Evolutionary conservation across 2,113 vertebrate genomes (phyloP), one percentile per base, ranked within the genome.

Genomic region (Holacanthus passer): DNA sequence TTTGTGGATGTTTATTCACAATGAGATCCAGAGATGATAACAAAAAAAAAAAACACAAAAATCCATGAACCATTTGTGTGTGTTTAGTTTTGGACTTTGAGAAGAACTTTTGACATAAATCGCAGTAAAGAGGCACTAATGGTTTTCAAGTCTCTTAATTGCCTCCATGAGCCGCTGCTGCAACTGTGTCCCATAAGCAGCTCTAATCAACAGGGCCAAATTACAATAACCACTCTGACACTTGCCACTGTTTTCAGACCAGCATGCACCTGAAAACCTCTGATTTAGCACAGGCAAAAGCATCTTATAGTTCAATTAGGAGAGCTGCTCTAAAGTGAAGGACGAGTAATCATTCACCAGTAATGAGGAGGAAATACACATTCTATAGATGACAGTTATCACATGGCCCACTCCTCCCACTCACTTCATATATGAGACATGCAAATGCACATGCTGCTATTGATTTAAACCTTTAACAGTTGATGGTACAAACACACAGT

Each of bases 121-220:
- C n/a, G n/a, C n/a, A n/a, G n/a, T n/a, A 3, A 43, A 24, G 12
- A 43, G 24, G 17, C n/a, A 8, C 59, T 41, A n/a, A 64, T 29
- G 8, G 32, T 52, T 64, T 53, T 22, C 22, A 41, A 11, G 47
- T 53, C 9, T 16, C 35, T 41, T 63, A 74, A 74, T 41, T 16
- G 24, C 5, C 45, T 74, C n/a, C 45, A 2, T 37, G 59, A 73
- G 71, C 29, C 27, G 20, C 69, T 72, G 69, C 69, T 6, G 19
- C 27, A 45, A 31, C 52, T 53, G 22, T 60, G 39, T 37, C 24
- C 7, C 39, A 10, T 29, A 9, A 35, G 17, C 11, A 19, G 27
- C 12, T 29, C 31, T 27, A 48, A 50, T 62, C 43, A 37, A 5
- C 22, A 0, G 14, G n/a, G 31, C 43, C 1, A 50, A 13, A 73